Evolutionary conservation across 2,888 invertebrate genomes (phyloP).

Genomic region (Ennomos fuscantarius): DNA sequence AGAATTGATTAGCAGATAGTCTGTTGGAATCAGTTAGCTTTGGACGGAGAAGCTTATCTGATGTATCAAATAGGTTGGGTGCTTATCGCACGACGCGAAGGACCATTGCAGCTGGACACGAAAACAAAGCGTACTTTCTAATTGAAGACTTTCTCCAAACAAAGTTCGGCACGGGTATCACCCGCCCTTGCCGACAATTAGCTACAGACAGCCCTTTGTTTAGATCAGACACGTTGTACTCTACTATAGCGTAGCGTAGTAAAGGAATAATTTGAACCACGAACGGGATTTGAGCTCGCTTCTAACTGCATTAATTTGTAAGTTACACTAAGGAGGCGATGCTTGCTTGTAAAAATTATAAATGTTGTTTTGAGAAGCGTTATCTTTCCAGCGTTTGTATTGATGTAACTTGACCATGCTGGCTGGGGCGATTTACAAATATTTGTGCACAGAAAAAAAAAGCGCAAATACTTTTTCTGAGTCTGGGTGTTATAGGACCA

Average conservation of each 20-base stretch:
- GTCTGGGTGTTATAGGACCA: no score
- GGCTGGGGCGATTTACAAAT: no score
- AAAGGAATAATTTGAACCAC: no score
- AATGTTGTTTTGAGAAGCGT: no score
- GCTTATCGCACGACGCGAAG: slow-evolving; percentile 53
- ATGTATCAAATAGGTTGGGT: slow-evolving; percentile 49
- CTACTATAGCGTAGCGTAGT: background rate
- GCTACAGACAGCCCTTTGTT: slow-evolving; percentile 49
- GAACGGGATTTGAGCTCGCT: no score
- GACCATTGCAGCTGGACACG: slow-evolving; percentile 58
- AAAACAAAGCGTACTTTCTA: slow-evolving; percentile 76
- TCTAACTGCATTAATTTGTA: no score
- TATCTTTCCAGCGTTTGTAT: no score
- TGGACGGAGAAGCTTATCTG: slow-evolving; percentile 38
- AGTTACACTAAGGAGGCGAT: no score
- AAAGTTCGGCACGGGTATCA: slow-evolving; percentile 64
- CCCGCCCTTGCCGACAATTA: slow-evolving; percentile 66
- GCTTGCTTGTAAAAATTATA: no score
- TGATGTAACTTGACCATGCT: no score
- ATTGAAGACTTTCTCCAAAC: slow-evolving; percentile 71
- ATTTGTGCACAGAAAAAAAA: no score
- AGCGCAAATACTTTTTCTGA: no score
- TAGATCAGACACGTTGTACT: slow-evolving; percentile 20
- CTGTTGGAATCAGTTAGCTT: slow-evolving; percentile 6
- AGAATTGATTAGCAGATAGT: slow-evolving; percentile 16